Base-by-base conservation (phyloP, 2,797 vertebrate species). In the Pogonophryne albipinna region DNA sequence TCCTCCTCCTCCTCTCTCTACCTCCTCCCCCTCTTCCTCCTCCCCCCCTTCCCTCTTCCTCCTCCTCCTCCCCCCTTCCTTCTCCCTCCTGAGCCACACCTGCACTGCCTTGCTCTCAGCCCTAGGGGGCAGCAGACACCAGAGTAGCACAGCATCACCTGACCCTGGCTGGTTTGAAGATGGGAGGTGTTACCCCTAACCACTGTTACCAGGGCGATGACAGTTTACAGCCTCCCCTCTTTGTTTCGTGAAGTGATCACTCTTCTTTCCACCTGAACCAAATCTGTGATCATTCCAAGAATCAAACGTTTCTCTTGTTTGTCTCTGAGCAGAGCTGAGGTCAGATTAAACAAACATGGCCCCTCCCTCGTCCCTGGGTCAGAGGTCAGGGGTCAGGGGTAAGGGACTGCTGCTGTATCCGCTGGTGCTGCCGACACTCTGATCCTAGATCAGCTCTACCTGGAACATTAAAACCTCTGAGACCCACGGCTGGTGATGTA, bases 61-160 rank as follows among this genome's bases (percentile, higher is more conserved):
- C 38, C 23, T 23, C 23, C 63, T 3, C 45, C 15, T 46, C 47
- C 23, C 64, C 63, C 68, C 55, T 20, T 64, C 70, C 49, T 14
- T 17, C 65, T 72, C 76, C 74, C 79, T 79, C 51, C 38, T 83
- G 84, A 90, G 86, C 87, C 89, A 90, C 84, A 76, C 90, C 90
- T 94, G 93, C 93, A 93, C 92, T 94, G 91, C 91, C 92, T 93
- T 79, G 89, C 86, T 92, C 85, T 83, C 78, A 85, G 68, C 89
- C 72, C 85, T 88, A 92, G 93, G 87, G 91, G 93, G 93, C 91
- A 87, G 89, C 89, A 92, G 83, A 90, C 84, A 84, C 87, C 85
- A 89, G 83, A 84, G 73, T 70, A 89, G 84, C 82, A 62, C 74
- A 56, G 70, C 65, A 49, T 42, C 74, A 61, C 79, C n/a, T 16